A percentile compares a stretch with the other conserved stretches of the same genome.
Evolutionary conservation across 2,888 invertebrate species (phyloP).

Genomic region (Phragmatobia fuliginosa): DNA sequence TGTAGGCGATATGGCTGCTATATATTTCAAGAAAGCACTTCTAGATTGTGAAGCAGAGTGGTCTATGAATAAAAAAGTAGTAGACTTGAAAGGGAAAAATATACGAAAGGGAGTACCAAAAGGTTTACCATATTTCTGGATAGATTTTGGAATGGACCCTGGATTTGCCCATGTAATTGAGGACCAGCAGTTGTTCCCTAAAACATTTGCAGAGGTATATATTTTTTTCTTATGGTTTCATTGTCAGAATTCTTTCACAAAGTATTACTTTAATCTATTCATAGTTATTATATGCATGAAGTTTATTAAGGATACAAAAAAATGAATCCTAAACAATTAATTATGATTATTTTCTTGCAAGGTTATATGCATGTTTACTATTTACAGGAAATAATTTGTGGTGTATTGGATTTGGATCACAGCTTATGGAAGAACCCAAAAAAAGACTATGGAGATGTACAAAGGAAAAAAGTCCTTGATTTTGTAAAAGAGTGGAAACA

Average conservation of each 20-base stretch:
- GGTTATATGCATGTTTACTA: slow-evolving; percentile 17
- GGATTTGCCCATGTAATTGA: slow-evolving; percentile 99
- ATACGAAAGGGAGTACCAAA: slow-evolving; percentile 95
- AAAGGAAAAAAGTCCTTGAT: slow-evolving; percentile 91
- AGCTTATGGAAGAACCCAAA: slow-evolving; percentile 94
- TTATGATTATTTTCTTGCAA: neutral
- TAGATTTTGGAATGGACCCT: slow-evolving; percentile 95
- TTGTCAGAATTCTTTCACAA: neutral
- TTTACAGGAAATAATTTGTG: slow-evolving; percentile 95
- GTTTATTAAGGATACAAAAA: neutral
- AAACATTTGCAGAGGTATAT: slow-evolving; percentile 94
- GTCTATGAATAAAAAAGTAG: slow-evolving; percentile 96
- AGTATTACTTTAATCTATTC: no score
- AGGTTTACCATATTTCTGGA: slow-evolving; percentile 97
- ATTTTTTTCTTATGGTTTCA: slow-evolving; percentile 13
- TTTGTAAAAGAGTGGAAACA: slow-evolving; percentile 91
- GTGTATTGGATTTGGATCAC: slow-evolving; percentile 96
- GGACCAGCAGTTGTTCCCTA: slow-evolving; percentile 94
- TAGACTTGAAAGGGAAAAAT: slow-evolving; percentile 87
- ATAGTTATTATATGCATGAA: no score
- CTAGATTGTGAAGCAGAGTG: slow-evolving; percentile 98
- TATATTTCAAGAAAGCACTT: slow-evolving; percentile 99
- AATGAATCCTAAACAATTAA: neutral
- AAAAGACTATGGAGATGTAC: slow-evolving; percentile 91
- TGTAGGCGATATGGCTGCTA: slow-evolving; percentile 95